Base-by-base conservation (phyloP, 2,888 invertebrate species). In the Bellardia pandia region DNA sequence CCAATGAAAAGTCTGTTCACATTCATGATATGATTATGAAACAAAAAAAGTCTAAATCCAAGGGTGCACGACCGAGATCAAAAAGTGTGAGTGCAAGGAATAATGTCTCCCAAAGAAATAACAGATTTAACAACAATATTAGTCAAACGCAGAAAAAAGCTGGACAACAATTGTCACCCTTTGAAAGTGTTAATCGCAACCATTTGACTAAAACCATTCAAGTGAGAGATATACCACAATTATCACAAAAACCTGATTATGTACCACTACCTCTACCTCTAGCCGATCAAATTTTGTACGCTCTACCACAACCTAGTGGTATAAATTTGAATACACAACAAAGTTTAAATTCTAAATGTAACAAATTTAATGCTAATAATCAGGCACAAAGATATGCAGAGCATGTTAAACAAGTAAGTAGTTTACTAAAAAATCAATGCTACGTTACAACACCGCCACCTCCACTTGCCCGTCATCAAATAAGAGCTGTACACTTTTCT, bases 21-120 rank as follows among this genome's bases (percentile, higher is more conserved):
- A 92, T 93, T 14, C 90, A 91, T 37, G 74, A 87, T 3, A 85
- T 93, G 83, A 91, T 93, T 6, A 86, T 88, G 37, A 13, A 45
- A 5, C 93, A 93, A 64, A 93, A 89, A 68, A 92, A 91, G 48
- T 80, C 90, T 5, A 81, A 33, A 16, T 60, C 77, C 0, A 79
- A 48, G 42, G 11, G 66, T 42, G 0, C 64, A 33, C 7, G 37
- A 14, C 6, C 37, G 3, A 72, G 33, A n/a, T 53, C 77, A 4
- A 69, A 51, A 60, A n/a, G 14, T 0, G 48, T n/a, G 14, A 30
- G 37, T 30, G 8, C 37, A 3, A 45, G 23, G 33, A 68, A 30
- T 62, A 51, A 45, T 51, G 23, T 4, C 2, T 7, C 53, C 14
- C 51, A 40, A 40, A 33, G 11, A 66, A 62, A 37, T 66, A 86